Evolutionary conservation across 1,140 invertebrate species (phyloP).

Genomic region (Zaprionus taronus): DNA sequence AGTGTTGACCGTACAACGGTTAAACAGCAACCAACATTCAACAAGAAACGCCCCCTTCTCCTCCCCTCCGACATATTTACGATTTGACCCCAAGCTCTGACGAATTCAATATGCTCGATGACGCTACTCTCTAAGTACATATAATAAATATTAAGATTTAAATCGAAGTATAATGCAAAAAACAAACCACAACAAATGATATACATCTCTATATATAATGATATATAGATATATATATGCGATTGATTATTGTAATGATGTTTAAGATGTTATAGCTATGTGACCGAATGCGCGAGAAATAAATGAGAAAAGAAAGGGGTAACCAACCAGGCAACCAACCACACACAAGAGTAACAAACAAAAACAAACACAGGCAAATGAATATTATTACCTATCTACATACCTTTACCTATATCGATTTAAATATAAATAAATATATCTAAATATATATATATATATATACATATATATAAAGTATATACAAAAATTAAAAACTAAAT

Average conservation of each 20-base stretch:
- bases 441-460: slow-evolving; percentile 51
- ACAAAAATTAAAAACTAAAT: slow-evolving; percentile 71
- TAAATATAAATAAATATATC: slow-evolving; percentile 68
- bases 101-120: slow-evolving; percentile 83
- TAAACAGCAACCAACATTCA: slow-evolving; percentile 55
- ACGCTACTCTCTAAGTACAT: slow-evolving; percentile 83
- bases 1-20: slow-evolving; percentile 60
- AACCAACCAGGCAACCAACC: slow-evolving; percentile 62
- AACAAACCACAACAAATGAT: slow-evolving; percentile 19
- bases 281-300: slow-evolving; percentile 64
- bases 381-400: slow-evolving; percentile 82
- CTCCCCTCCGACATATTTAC: slow-evolving; percentile 30
- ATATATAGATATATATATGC: slow-evolving; percentile 46
- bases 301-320: slow-evolving; percentile 53
- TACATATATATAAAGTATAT: slow-evolving; percentile 65
- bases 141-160: slow-evolving; percentile 72
- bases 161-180: slow-evolving; percentile 63
- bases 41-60: slow-evolving; percentile 22
- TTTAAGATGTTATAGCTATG: slow-evolving; percentile 82
- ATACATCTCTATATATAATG: slow-evolving; percentile 34
- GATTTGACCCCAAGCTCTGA: slow-evolving; percentile 66
- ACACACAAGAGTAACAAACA: slow-evolving; percentile 71
- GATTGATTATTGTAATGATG: slow-evolving; percentile 81
- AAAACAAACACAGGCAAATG: slow-evolving; percentile 78
- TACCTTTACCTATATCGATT: slow-evolving; percentile 82